phyloP scores from a whole-genome alignment of 1,140 invertebrate genomes.

The Zaprionus tsacasi region DNA sequence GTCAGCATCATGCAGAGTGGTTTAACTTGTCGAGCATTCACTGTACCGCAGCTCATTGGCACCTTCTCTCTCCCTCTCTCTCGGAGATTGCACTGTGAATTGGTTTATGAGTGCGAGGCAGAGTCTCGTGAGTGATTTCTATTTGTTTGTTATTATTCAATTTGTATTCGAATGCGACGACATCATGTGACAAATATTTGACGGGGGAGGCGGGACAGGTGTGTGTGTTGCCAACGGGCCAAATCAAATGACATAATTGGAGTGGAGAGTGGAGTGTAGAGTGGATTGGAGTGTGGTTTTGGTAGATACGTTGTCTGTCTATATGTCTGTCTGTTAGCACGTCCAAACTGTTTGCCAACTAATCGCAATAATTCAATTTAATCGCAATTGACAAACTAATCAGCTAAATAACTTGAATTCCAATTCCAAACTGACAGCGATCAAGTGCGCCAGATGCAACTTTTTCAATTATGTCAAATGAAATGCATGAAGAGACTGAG shows the following conservation, averaged over 20 bases:
- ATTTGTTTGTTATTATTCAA: constrained; percentile 36
- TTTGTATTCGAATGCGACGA: constrained; percentile 14
- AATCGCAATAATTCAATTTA: constrained; percentile 10
- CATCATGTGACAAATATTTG: constrained; percentile 40
- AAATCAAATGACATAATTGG: constrained; percentile 5
- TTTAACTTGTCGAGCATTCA: constrained; percentile 9
- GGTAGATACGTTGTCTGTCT: background rate
- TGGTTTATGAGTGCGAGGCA: constrained; percentile 34
- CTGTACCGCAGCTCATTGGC: constrained; percentile 4
- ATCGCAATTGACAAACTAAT: constrained; percentile 10
- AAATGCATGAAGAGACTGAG: background rate
- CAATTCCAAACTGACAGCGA: background rate
- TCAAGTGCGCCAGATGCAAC: background rate
- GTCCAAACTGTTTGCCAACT: constrained; percentile 1
- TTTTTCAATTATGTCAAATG: background rate
- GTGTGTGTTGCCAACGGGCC: background rate
- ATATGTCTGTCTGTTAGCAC: background rate
- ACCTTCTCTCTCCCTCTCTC: background rate
- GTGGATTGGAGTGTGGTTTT: background rate
- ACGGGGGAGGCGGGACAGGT: background rate
- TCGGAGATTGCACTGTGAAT: constrained; percentile 26
- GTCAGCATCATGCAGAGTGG: constrained; percentile 13
- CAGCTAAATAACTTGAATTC: constrained; percentile 9
- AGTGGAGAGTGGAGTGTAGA: background rate
- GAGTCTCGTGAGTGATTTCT: constrained; percentile 38